phyloP scores from a whole-genome alignment of 1,140 invertebrate genomes.

The Ooceraea biroi region DNA sequence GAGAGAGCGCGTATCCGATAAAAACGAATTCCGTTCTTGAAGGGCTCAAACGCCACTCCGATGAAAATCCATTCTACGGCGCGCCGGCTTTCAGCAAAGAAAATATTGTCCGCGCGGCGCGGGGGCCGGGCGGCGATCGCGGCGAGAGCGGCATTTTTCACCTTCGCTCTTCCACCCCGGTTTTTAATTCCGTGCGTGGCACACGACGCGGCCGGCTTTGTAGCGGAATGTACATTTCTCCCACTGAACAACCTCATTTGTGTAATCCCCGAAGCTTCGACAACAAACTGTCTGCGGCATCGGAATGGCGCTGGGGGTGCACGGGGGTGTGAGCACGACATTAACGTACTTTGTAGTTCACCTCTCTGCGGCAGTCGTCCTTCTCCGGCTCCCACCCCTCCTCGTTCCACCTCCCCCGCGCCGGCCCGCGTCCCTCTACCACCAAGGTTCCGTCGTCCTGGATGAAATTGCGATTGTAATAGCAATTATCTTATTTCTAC shows the following conservation, averaged over 20 bases:
- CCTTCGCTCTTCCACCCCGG: slow-evolving; percentile 57
- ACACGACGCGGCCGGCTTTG: slow-evolving; percentile 68
- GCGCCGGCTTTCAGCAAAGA: slow-evolving; percentile 74
- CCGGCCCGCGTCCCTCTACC: slow-evolving; percentile 34
- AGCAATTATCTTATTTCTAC: slow-evolving; percentile 82
- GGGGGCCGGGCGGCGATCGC: slow-evolving; percentile 58
- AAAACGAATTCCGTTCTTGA: slow-evolving; percentile 73
- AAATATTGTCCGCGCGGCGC: slow-evolving; percentile 74
- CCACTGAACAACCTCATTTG: slow-evolving; percentile 78
- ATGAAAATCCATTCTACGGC: slow-evolving; percentile 75
- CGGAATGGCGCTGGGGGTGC: slow-evolving; percentile 57
- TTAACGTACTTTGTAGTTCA: slow-evolving; percentile 79
- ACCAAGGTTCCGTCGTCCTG: slow-evolving; percentile 59
- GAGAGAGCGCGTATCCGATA: slow-evolving; percentile 60
- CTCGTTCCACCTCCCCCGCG: neutral
- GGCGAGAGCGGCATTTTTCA: slow-evolving; percentile 70
- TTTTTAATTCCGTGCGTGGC: slow-evolving; percentile 72
- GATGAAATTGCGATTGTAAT: slow-evolving; percentile 81
- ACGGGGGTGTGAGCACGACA: slow-evolving; percentile 73
- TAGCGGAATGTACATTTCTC: slow-evolving; percentile 75
- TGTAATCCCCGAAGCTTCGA: slow-evolving; percentile 79
- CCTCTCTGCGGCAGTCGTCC: slow-evolving; percentile 64
- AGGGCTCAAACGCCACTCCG: slow-evolving; percentile 72
- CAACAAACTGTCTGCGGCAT: slow-evolving; percentile 77
- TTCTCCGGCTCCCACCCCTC: slow-evolving; percentile 15